phyloP scores from a whole-genome alignment of 2,797 vertebrate genomes.

The Sylvilagus floridanus region DNA sequence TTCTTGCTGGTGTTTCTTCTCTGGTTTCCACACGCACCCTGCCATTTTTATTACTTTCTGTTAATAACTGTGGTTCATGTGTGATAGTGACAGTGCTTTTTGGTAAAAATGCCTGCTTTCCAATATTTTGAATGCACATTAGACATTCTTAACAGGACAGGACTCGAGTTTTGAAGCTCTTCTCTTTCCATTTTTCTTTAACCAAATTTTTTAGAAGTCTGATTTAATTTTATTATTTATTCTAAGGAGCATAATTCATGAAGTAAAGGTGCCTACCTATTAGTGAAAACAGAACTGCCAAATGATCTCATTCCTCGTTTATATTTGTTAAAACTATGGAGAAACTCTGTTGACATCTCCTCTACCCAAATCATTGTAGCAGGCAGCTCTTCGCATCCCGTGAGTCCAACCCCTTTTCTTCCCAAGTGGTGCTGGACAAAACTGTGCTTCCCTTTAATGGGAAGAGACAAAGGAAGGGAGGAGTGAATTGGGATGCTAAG shows the following conservation, averaged over 20 bases:
- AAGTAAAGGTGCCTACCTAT: constrained; percentile 54
- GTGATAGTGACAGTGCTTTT: constrained; percentile 23
- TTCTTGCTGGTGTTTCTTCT: not conserved
- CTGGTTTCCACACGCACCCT: constrained; percentile 26
- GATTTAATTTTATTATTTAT: constrained; percentile 79
- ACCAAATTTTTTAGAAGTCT: constrained; percentile 80
- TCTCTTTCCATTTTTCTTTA: constrained; percentile 79
- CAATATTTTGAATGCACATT: not conserved
- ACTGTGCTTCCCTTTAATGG: not conserved
- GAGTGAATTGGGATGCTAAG: not conserved
- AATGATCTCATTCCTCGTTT: constrained; percentile 35
- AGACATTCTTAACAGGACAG: constrained; percentile 46
- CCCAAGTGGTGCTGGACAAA: not conserved
- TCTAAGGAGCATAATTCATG: constrained; percentile 66
- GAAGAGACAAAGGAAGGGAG: not conserved
- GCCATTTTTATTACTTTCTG: constrained; percentile 69
- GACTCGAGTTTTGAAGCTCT: constrained; percentile 58
- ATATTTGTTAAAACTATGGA: constrained; percentile 24
- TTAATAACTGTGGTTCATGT: constrained; percentile 34
- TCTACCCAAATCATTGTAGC: not conserved
- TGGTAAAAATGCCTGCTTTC: constrained; percentile 47
- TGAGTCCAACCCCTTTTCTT: not conserved
- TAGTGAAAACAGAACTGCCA: constrained; percentile 26
- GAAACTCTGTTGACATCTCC: not conserved
- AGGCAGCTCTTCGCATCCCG: not conserved